Conservation (phyloP, 2,113 vertebrate species). For the Melanostigma gelatinosum region DNA sequence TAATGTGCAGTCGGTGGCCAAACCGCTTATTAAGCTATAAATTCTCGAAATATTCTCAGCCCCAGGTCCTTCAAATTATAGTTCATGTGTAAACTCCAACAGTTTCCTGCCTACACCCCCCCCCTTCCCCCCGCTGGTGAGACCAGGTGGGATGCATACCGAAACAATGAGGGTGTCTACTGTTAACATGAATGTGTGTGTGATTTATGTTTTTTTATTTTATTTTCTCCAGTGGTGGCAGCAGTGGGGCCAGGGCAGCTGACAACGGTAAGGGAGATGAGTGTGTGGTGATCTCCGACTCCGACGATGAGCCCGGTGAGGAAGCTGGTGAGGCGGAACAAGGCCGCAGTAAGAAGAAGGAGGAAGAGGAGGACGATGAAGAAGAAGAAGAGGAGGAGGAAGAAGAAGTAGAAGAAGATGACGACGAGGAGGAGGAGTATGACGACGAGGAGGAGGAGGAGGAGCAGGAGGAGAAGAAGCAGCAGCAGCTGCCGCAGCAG, state of each 20-base stretch:
- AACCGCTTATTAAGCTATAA: conserved; percentile 26
- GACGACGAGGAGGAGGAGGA: conserved; percentile 41
- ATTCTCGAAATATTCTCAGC: conserved; percentile 25
- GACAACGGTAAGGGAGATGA: conserved; percentile 80
- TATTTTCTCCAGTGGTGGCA: conserved; percentile 44
- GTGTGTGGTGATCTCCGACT: conserved; percentile 87
- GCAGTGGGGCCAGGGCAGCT: conserved; percentile 68
- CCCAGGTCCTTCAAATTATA: conserved; percentile 7
- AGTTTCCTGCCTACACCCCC: conserved; percentile 14
- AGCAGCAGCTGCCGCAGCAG: too few species aligned
- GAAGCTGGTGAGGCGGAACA: conserved; percentile 63
- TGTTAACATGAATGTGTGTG: not conserved
- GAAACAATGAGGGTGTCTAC: not conserved
- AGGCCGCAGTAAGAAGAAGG: conserved; percentile 55
- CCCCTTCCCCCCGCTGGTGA: not conserved
- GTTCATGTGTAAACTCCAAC: conserved; percentile 16
- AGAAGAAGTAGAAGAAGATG: conserved; percentile 53
- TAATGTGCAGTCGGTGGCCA: not conserved
- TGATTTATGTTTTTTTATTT: not conserved
- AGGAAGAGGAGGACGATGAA: conserved; percentile 53
- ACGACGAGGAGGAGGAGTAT: conserved; percentile 34
- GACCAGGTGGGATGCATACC: conserved; percentile 43
- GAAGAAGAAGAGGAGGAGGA: conserved; percentile 47
- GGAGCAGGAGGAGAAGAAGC: conserved; percentile 13
- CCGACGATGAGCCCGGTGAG: conserved; percentile 78